A percentile compares a stretch with the other conserved stretches of the same genome.
Evolutionary conservation across 2,113 vertebrate genomes (phyloP).

Genomic region (Cottus gobio): DNA sequence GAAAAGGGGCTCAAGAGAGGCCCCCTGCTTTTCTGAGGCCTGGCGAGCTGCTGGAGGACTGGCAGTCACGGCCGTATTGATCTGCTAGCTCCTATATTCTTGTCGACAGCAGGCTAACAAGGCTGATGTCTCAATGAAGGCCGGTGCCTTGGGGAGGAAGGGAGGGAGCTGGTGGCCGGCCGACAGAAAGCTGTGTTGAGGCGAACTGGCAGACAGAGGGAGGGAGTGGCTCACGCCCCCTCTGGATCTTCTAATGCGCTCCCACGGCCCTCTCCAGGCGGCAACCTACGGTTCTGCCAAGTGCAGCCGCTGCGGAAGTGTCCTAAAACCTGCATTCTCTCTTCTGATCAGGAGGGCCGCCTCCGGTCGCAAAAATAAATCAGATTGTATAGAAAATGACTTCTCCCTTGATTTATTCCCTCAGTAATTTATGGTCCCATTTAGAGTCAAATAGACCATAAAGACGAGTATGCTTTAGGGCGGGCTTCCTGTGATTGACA

Average conservation of each 20-base stretch:
- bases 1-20: conserved; percentile 50
- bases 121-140: conserved; percentile 78
- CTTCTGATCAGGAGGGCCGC: not conserved
- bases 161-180: conserved; percentile 7
- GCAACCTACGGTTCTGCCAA: not conserved
- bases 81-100: conserved; percentile 56
- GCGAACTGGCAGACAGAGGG: conserved; percentile 24
- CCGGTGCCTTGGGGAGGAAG: conserved; percentile 41
- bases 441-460: not conserved
- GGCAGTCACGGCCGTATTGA: conserved; percentile 59
- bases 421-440: not conserved
- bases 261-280: not conserved
- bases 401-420: not conserved
- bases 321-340: not conserved
- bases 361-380: not conserved
- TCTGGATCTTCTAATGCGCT: conserved; percentile 20
- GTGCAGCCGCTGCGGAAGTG: not conserved
- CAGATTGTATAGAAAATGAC: not conserved
- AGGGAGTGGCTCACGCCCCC: conserved; percentile 26
- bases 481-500: no score
- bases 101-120: conserved; percentile 74
- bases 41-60: conserved; percentile 20
- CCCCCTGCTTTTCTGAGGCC: conserved; percentile 40
- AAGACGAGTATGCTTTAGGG: not conserved
- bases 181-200: conserved; percentile 35